phyloP scores from a whole-genome alignment of 2,113 vertebrate species.

The Tetrao urogallus region DNA sequence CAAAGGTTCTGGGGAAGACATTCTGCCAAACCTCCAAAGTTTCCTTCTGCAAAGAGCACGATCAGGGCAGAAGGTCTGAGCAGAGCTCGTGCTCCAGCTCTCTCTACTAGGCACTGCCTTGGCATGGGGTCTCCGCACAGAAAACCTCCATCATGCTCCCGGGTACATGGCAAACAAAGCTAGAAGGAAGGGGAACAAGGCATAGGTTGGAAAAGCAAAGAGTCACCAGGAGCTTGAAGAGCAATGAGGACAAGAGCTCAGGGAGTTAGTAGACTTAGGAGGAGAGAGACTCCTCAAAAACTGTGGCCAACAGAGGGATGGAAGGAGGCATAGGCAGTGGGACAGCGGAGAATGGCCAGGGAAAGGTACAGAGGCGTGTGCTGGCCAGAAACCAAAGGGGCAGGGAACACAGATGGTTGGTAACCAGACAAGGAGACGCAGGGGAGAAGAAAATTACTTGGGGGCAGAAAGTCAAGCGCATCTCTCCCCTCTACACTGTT shows the following conservation, averaged over 20 bases:
- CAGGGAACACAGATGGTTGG: not conserved
- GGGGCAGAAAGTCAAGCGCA: not conserved
- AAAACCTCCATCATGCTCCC: not conserved
- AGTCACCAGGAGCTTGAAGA: not conserved
- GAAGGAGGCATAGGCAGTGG: not conserved
- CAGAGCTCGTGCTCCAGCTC: not conserved
- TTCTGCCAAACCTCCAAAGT: conserved; percentile 30
- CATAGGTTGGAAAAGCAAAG: not conserved
- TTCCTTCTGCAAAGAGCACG: not conserved
- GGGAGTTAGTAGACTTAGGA: not conserved
- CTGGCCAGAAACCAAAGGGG: not conserved
- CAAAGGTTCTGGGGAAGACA: conserved; percentile 52
- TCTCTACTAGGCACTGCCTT: not conserved
- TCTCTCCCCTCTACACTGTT: not conserved
- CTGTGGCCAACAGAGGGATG: not conserved
- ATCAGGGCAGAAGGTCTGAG: conserved; percentile 20
- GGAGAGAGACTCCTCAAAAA: not conserved
- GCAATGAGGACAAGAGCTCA: not conserved
- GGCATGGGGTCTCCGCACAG: not conserved
- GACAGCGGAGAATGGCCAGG: fast-evolving
- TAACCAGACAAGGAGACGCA: not conserved
- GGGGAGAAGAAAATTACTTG: not conserved
- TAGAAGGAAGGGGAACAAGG: not conserved
- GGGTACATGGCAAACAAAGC: not conserved
- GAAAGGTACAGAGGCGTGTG: not conserved